Evolutionary conservation across 2,797 vertebrate species (phyloP), one percentile per base, ranked within the genome.

Genomic region (Artibeus lituratus): DNA sequence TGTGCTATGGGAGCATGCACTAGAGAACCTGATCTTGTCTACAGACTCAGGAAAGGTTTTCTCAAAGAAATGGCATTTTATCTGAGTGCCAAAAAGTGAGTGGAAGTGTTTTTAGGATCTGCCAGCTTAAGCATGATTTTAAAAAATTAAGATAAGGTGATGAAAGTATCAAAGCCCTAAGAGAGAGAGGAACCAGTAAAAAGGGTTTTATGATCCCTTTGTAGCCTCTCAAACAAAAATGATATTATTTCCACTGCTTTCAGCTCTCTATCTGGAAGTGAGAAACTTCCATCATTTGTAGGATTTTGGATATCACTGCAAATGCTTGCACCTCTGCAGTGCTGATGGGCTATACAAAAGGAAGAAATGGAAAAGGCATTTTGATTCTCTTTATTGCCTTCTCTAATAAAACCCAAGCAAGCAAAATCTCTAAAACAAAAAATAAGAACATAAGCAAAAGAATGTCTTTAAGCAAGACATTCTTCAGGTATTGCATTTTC

Each of bases 371-470:
- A 12, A 81, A 65, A 51, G 15, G 9, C 32, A 6, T 74, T 69
- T 39, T 51, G 24, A 42, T 76, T 83, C 32, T 88, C 65, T 87
- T 65, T 16, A 44, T 67, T 92, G 24, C 4, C 74, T 87, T 81
- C 19, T 69, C 67, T 72, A 59, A 76, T n/a, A 88, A 96, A 92
- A 44, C 35, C 8, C 19, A 94, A 90, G 15, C 19, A 82, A 81
- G 32, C 59, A 16, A 55, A 86, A 85, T 57, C 73, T 65, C 62
- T 84, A 83, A 83, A 44, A 44, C 24, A 77, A 70, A 77, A 81
- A 84, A n/a, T 37, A 57, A 44, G 59, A 65, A 74, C 77, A 55
- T 14, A 14, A 62, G 62, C 18, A 67, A 80, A 94, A 95, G 76
- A 14, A 57, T 59, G 12, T 51, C 62, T 89, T 86, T 83, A 44